phyloP scores from a whole-genome alignment of 1,140 invertebrate genomes.

The Danaus plexippus region DNA sequence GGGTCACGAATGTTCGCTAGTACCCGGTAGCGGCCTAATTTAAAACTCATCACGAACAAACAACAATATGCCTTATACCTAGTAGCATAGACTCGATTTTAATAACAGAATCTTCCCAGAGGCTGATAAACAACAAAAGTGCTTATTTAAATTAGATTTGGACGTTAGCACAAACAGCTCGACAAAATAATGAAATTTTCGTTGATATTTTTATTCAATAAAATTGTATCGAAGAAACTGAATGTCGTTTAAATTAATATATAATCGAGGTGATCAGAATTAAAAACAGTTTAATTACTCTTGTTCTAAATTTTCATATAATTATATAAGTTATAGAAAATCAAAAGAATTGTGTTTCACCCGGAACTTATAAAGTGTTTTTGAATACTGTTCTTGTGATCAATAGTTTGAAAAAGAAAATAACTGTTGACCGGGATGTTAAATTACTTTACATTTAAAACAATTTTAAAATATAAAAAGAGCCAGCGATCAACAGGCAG shows the following conservation, averaged over 20 bases:
- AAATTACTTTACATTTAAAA: no score
- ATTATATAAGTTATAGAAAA: no score
- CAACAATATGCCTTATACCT: conserved; percentile 23
- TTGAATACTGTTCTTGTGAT: no score
- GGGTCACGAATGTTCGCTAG: conserved; percentile 30
- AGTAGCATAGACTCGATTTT: conserved; percentile 15
- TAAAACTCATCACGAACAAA: conserved; percentile 3
- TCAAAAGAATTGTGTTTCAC: no score
- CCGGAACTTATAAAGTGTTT: no score
- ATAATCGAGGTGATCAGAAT: no score
- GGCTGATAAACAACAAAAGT: conserved; percentile 27
- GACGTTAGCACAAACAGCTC: conserved; percentile 30
- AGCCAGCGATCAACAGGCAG: conserved; percentile 37
- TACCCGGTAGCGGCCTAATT: conserved; percentile 28
- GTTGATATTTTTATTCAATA: conserved; percentile 30
- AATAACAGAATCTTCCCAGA: conserved; percentile 13
- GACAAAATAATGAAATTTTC: conserved; percentile 28
- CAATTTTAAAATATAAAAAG: no score
- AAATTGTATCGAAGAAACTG: conserved; percentile 4
- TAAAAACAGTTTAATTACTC: no score
- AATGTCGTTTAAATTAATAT: no score
- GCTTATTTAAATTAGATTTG: conserved; percentile 38
- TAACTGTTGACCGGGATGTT: no score
- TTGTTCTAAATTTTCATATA: no score
- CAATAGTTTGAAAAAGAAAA: no score